phyloP scores from a whole-genome alignment of 2,797 vertebrate species.

The Meriones psammophilus region DNA sequence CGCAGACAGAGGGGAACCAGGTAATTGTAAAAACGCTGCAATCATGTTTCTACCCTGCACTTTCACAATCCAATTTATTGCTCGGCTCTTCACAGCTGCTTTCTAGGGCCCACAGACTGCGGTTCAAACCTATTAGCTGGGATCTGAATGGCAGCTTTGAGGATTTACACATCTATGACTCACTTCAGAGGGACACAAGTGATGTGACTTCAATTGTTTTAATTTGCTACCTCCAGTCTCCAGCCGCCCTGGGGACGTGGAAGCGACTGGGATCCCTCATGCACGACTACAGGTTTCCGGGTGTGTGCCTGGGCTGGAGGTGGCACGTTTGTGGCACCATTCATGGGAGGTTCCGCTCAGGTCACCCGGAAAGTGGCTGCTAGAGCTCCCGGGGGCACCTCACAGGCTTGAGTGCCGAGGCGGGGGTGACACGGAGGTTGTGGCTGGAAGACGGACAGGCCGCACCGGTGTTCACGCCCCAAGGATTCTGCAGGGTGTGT shows the following conservation, averaged over 20 bases:
- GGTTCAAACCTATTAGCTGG: slow-evolving; percentile 45
- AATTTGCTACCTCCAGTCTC: neutral
- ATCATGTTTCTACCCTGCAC: slow-evolving; percentile 66
- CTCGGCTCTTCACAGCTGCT: slow-evolving; percentile 74
- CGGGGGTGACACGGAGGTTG: accelerated
- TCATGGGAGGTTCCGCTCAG: neutral
- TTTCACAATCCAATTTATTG: slow-evolving; percentile 71
- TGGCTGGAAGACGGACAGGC: neutral
- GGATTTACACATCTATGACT: slow-evolving; percentile 53
- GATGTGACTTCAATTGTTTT: slow-evolving; percentile 55
- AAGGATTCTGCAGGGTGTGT: neutral
- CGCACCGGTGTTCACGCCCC: accelerated
- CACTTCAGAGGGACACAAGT: slow-evolving; percentile 14
- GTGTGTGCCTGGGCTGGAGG: accelerated
- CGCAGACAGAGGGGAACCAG: slow-evolving; percentile 28
- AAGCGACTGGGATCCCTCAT: neutral
- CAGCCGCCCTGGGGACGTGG: neutral
- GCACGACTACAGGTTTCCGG: neutral
- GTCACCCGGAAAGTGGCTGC: neutral
- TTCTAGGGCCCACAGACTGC: neutral
- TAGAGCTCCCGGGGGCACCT: accelerated
- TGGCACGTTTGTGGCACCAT: neutral
- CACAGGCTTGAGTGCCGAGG: neutral
- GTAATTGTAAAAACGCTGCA: slow-evolving; percentile 74
- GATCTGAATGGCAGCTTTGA: neutral